These are phyloP conservation scores for Scolopax mira DNA, from an alignment of 2,113 vertebrate species.

Conservation along the genomic window DNA sequence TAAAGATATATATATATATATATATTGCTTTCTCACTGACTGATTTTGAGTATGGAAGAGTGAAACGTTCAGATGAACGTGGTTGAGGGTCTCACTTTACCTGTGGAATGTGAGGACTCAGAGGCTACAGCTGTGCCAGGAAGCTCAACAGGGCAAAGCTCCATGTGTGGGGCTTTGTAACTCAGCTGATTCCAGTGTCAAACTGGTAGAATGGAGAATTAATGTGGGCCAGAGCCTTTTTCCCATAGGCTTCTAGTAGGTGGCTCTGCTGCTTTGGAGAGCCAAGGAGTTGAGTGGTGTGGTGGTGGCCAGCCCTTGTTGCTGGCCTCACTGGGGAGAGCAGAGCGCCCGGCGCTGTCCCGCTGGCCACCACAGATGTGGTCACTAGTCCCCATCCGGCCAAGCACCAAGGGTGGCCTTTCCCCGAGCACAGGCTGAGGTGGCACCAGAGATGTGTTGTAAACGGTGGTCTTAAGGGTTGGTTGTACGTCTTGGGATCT, in stretches of 20 bases:
- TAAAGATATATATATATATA: not conserved
- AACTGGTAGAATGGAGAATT: not conserved
- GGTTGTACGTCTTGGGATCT: not conserved
- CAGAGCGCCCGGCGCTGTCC: not conserved
- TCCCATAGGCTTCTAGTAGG: not conserved
- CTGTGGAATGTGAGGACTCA: not conserved
- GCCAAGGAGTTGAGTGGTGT: not conserved
- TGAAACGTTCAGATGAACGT: not conserved
- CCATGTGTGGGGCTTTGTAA: accelerated
- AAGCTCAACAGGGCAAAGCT: not conserved
- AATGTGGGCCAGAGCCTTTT: accelerated
- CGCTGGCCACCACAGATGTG: not conserved
- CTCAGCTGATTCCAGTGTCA: not conserved
- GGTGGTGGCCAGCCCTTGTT: not conserved
- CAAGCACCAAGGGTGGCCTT: not conserved
- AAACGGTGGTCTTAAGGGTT: not conserved
- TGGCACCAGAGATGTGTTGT: not conserved
- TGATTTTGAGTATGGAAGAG: not conserved
- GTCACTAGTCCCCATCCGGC: not conserved
- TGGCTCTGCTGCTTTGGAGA: not conserved
- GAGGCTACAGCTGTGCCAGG: not conserved
- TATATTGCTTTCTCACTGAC: not conserved
- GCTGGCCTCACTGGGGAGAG: not conserved
- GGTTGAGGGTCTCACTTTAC: not conserved
- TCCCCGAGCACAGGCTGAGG: not conserved